Evolutionary conservation across 2,888 invertebrate species (phyloP).

Genomic region (Iselma pallidipennis): DNA sequence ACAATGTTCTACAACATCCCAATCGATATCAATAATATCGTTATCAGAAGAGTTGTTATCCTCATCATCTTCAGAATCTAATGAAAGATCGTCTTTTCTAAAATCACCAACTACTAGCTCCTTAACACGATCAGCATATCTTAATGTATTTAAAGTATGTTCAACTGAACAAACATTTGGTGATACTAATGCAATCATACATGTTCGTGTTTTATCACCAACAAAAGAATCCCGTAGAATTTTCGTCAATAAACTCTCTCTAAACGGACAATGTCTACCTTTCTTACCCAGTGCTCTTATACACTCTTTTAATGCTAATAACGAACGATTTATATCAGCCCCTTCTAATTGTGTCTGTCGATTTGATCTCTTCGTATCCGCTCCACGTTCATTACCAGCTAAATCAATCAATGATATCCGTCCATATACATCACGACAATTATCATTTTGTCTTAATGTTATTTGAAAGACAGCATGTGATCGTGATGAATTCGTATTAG

Average conservation of each 20-base stretch:
- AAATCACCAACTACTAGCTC: slow-evolving; percentile 70
- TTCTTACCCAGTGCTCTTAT: slow-evolving; percentile 94
- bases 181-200: slow-evolving; percentile 99
- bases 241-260: slow-evolving; percentile 95
- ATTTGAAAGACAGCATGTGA: slow-evolving; percentile 99
- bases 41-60: no score
- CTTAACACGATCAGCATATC: slow-evolving; percentile 97
- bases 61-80: slow-evolving; percentile 25
- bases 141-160: slow-evolving; percentile 95
- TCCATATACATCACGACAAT: slow-evolving; percentile 90
- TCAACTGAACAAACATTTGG: slow-evolving; percentile 96
- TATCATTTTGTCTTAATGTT: slow-evolving; percentile 75
- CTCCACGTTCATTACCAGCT: slow-evolving; percentile 97
- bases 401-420: slow-evolving; percentile 99
- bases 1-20: slow-evolving; percentile 81
- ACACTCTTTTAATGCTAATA: slow-evolving; percentile 96
- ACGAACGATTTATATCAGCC: slow-evolving; percentile 96
- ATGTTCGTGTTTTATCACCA: slow-evolving; percentile 98
- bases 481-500: slow-evolving; percentile 96
- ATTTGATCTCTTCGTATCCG: slow-evolving; percentile 97
- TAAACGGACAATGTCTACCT: slow-evolving; percentile 95
- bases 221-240: slow-evolving; percentile 98
- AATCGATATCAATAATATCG: slow-evolving; percentile 32
- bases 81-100: slow-evolving; percentile 24
- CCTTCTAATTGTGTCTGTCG: slow-evolving; percentile 90